These are phyloP conservation scores for Epistrophe grossulariae DNA, from an alignment of 2,888 invertebrate genomes.

Conservation along the genomic window DNA sequence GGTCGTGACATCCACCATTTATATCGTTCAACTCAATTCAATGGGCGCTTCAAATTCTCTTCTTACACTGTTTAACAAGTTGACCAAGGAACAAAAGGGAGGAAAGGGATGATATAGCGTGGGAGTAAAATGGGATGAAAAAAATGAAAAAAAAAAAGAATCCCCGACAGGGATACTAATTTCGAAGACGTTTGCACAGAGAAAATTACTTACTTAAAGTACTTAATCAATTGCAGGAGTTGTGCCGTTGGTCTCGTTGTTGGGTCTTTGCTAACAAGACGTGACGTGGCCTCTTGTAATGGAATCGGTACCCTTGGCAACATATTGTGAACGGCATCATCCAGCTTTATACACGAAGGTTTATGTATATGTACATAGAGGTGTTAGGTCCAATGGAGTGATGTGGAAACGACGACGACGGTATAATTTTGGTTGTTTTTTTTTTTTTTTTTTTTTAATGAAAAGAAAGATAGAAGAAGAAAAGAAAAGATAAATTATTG, in stretches of 20 bases:
- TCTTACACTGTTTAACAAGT: slow-evolving; percentile 16
- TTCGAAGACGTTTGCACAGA: slow-evolving; percentile 64
- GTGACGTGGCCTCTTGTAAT: slow-evolving; percentile 93
- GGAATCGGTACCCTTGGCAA: slow-evolving; percentile 92
- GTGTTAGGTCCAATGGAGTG: slow-evolving; percentile 43
- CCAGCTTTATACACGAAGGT: slow-evolving; percentile 86
- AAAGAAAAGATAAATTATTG: slow-evolving; percentile 42
- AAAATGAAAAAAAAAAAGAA: slow-evolving; percentile 11
- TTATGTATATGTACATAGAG: neutral
- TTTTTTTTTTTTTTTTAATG: slow-evolving; percentile 37
- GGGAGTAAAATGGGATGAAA: neutral
- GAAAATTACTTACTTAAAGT: slow-evolving; percentile 90
- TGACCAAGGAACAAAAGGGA: neutral
- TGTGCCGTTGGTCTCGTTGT: slow-evolving; percentile 95
- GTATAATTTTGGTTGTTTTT: neutral
- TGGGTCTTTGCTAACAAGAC: slow-evolving; percentile 93
- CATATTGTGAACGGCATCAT: slow-evolving; percentile 91
- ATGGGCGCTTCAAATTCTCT: slow-evolving; percentile 11
- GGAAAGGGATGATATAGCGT: neutral
- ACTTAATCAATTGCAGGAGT: slow-evolving; percentile 94
- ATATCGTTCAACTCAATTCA: slow-evolving; percentile 2
- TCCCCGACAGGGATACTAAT: slow-evolving; percentile 56
- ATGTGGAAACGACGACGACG: slow-evolving; percentile 2
- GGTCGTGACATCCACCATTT: slow-evolving; percentile 38
- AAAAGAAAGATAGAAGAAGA: slow-evolving; percentile 45